Conservation (phyloP, 2,113 vertebrate genomes). For the Erpornis zantholeuca region DNA sequence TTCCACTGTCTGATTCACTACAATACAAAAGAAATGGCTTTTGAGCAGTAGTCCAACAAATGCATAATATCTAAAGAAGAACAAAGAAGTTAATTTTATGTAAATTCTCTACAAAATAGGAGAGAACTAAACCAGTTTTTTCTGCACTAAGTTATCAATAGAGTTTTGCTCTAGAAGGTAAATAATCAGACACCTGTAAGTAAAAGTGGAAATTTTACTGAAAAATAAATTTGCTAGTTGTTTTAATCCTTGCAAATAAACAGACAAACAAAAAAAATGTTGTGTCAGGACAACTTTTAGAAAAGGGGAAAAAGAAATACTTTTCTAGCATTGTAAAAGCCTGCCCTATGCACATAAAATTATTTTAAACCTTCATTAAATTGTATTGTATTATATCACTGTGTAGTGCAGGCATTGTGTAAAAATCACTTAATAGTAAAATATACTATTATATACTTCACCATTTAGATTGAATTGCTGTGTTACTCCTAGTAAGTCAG, state of each 20-base stretch:
- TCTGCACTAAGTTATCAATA: not conserved
- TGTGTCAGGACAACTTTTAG: not conserved
- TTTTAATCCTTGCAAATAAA: not conserved
- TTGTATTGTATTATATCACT: not conserved
- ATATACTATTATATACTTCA: not conserved
- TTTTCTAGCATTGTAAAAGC: not conserved
- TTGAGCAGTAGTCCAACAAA: not conserved
- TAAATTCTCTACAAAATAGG: not conserved
- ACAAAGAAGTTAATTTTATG: not conserved
- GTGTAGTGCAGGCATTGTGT: not conserved
- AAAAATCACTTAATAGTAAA: not conserved
- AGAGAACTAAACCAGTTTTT: not conserved
- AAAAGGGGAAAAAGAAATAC: not conserved
- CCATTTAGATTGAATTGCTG: not conserved
- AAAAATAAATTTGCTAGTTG: not conserved
- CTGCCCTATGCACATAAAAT: not conserved
- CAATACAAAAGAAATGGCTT: not conserved
- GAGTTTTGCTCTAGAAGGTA: not conserved
- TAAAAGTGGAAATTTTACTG: not conserved
- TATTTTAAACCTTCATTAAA: not conserved
- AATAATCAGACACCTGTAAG: not conserved
- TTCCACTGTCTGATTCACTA: not conserved
- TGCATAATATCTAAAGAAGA: not conserved
- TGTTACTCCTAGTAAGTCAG: not conserved
- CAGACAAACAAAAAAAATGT: not conserved